Percentiles rank a stretch among this genome's conserved stretches.
phyloP scores from a whole-genome alignment of 2,113 vertebrate species.

The Bagarius yarrelli region DNA sequence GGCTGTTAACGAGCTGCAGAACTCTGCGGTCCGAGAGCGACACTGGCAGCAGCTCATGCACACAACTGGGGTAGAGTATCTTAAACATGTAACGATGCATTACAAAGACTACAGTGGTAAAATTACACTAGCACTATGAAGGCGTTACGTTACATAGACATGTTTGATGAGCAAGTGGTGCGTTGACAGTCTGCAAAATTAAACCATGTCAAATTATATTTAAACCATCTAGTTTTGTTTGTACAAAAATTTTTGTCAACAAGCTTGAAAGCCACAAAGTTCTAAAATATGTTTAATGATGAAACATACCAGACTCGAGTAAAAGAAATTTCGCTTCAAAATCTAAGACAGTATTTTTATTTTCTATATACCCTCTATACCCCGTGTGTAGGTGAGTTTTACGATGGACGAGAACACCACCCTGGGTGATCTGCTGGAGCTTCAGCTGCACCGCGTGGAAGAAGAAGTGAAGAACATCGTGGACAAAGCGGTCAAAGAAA shows the following conservation, averaged over 20 bases:
- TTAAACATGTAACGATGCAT: background rate
- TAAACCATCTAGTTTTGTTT: no score
- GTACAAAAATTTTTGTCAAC: no score
- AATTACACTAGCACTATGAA: background rate
- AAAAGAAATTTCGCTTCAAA: no score
- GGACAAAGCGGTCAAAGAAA: slow-evolving; percentile 77
- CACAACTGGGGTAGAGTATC: slow-evolving; percentile 64
- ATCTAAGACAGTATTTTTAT: background rate
- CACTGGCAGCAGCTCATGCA: slow-evolving; percentile 76
- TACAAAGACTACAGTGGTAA: background rate
- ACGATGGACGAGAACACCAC: slow-evolving; percentile 74
- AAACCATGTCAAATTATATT: no score
- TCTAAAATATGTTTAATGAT: no score
- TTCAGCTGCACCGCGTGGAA: slow-evolving; percentile 75
- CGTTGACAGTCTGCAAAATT: no score
- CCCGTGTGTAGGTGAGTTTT: slow-evolving; percentile 72
- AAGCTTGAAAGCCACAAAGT: no score
- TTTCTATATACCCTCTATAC: background rate
- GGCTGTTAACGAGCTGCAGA: slow-evolving; percentile 75
- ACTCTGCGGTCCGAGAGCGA: slow-evolving; percentile 63
- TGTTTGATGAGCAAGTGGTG: no score
- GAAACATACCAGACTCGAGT: no score
- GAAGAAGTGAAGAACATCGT: slow-evolving; percentile 78
- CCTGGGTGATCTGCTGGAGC: slow-evolving; percentile 77
- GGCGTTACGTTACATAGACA: no score